phyloP scores from a whole-genome alignment of 2,113 vertebrate genomes.

The Tachycineta bicolor region DNA sequence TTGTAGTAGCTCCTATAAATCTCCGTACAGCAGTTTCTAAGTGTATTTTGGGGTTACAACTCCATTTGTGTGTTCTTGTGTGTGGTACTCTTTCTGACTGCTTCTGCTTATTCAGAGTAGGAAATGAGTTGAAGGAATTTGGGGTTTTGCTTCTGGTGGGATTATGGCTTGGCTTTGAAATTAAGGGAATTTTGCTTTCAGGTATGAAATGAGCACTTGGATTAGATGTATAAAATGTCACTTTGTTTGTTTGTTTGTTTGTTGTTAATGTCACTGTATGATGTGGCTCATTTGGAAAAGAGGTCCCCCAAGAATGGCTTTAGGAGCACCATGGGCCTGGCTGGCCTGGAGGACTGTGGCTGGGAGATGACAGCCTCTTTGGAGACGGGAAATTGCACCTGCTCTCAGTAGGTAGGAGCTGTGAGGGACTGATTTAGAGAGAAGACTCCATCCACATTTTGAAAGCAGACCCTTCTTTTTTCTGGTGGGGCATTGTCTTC shows the following conservation, averaged over 20 bases:
- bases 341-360: background rate
- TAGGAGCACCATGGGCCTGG: background rate
- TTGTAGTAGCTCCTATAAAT: background rate
- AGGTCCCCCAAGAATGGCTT: background rate
- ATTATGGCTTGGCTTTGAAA: background rate
- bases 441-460: background rate
- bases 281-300: background rate
- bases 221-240: background rate
- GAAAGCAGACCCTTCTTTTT: background rate
- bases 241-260: background rate
- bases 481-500: accelerated
- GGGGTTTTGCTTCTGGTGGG: background rate
- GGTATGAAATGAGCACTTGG: background rate
- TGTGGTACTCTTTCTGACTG: background rate
- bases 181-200: background rate
- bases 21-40: background rate
- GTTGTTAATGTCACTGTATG: background rate
- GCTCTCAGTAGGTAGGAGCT: background rate
- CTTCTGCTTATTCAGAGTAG: background rate
- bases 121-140: background rate
- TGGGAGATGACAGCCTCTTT: background rate
- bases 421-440: background rate
- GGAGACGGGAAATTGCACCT: background rate
- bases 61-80: background rate
- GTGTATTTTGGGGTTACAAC: background rate